These are phyloP conservation scores for Drosophila lowei DNA, from an alignment of 1,140 invertebrate genomes.

Conservation along the genomic window DNA sequence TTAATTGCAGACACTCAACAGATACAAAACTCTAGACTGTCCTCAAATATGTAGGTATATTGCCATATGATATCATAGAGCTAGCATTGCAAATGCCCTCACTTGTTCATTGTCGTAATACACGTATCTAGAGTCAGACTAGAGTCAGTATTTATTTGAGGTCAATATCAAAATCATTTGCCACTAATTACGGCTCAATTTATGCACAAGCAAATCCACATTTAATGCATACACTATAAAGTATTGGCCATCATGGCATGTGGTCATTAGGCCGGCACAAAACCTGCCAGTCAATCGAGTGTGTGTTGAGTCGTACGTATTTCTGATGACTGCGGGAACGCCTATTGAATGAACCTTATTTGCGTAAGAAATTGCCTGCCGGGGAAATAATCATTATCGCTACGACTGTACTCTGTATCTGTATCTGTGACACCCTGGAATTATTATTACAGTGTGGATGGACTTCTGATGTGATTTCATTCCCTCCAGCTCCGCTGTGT, in stretches of 20 bases:
- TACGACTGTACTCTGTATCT: constrained; percentile 6
- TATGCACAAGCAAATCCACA: constrained; percentile 43
- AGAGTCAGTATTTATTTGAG: constrained; percentile 47
- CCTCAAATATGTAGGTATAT: background rate
- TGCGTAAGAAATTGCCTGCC: constrained; percentile 56
- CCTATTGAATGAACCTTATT: constrained; percentile 55
- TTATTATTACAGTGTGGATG: constrained; percentile 54
- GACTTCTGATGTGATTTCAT: constrained; percentile 40
- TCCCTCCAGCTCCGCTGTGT: background rate
- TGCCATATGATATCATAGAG: constrained; percentile 5
- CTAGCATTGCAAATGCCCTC: constrained; percentile 16
- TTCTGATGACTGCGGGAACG: constrained; percentile 34
- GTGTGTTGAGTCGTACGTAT: constrained; percentile 21
- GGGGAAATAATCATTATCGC: constrained; percentile 43
- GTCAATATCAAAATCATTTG: constrained; percentile 69
- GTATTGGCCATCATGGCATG: constrained; percentile 36
- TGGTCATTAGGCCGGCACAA: constrained; percentile 47
- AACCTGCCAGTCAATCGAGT: constrained; percentile 53
- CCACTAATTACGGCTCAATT: constrained; percentile 59
- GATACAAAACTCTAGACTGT: constrained; percentile 17
- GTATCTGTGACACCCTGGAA: constrained; percentile 23
- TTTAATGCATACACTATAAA: constrained; percentile 41
- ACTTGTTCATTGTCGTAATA: constrained; percentile 12
- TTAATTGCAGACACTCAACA: constrained; percentile 1
- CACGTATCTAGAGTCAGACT: constrained; percentile 6